phyloP scores from a whole-genome alignment of 2,797 vertebrate species.

The Dicrostonyx torquatus region DNA sequence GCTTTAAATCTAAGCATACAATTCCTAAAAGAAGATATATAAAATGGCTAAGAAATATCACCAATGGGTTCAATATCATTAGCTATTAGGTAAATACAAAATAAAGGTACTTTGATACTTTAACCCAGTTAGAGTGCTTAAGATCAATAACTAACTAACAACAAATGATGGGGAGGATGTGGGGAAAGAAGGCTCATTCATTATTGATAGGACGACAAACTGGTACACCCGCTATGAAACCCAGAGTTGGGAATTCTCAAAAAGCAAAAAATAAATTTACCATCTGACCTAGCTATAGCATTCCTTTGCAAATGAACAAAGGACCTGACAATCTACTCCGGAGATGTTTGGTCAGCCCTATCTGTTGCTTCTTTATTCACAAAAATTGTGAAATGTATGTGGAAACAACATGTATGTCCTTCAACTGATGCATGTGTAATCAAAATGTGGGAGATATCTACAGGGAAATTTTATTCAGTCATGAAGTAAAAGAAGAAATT shows the following conservation, averaged over 20 bases:
- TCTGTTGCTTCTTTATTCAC: neutral
- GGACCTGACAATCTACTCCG: neutral
- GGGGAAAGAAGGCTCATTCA: neutral
- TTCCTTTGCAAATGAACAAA: neutral
- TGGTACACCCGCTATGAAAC: neutral
- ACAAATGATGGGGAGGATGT: neutral
- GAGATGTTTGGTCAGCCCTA: neutral
- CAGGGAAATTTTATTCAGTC: neutral
- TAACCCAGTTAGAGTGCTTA: neutral
- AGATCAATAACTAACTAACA: neutral
- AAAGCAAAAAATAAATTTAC: neutral
- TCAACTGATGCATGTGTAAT: neutral
- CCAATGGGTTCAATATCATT: neutral
- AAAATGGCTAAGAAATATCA: neutral
- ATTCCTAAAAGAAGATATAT: neutral
- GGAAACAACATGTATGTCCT: neutral
- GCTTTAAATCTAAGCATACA: neutral
- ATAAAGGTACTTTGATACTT: neutral
- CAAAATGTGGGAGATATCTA: neutral
- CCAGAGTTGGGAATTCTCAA: neutral
- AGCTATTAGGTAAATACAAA: neutral
- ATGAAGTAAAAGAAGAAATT: neutral
- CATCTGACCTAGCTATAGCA: neutral
- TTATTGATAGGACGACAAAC: neutral
- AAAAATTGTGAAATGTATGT: neutral